Conservation (phyloP, 2,888 invertebrate species). For the Trachelus troglodyta region DNA sequence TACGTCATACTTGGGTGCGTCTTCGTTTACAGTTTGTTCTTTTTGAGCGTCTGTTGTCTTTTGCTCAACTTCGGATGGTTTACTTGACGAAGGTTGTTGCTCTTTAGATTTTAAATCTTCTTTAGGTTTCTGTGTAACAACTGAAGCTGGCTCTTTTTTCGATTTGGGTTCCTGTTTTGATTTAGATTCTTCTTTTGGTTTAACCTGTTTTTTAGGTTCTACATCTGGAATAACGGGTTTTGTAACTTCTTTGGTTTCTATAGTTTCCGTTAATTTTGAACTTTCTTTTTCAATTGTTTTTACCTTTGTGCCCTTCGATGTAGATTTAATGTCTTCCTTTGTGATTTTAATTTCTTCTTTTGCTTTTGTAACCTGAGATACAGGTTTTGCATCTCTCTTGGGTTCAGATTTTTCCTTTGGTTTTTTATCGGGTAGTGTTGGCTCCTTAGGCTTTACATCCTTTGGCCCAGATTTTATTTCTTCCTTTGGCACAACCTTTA, state of each 20-base stretch:
- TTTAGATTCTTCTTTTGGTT: background rate
- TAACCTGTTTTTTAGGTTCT: slow-evolving; percentile 8
- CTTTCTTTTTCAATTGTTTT: slow-evolving; percentile 19
- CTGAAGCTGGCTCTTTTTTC: background rate
- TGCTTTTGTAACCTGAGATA: slow-evolving; percentile 36
- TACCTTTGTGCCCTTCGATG: slow-evolving; percentile 48
- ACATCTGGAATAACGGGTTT: slow-evolving; percentile 6
- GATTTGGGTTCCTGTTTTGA: slow-evolving; percentile 26
- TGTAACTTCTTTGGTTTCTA: background rate
- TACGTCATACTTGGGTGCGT: slow-evolving; percentile 18
- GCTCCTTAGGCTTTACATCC: background rate
- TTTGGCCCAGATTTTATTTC: background rate
- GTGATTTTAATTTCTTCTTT: slow-evolving; percentile 56
- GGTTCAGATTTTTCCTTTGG: slow-evolving; percentile 15
- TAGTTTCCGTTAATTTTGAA: slow-evolving; percentile 23
- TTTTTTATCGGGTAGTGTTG: slow-evolving; percentile 10
- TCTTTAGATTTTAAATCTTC: slow-evolving; percentile 23
- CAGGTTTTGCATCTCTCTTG: slow-evolving; percentile 33
- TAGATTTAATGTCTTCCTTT: slow-evolving; percentile 56
- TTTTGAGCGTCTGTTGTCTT: background rate
- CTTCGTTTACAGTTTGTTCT: slow-evolving; percentile 7
- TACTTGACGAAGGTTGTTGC: slow-evolving; percentile 7
- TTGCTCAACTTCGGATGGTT: slow-evolving; percentile 9
- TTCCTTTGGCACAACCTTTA: slow-evolving; percentile 5
- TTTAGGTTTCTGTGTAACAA: background rate